Evolutionary conservation across 2,888 invertebrate genomes (phyloP).

Genomic region (Orchesella flavescens): DNA sequence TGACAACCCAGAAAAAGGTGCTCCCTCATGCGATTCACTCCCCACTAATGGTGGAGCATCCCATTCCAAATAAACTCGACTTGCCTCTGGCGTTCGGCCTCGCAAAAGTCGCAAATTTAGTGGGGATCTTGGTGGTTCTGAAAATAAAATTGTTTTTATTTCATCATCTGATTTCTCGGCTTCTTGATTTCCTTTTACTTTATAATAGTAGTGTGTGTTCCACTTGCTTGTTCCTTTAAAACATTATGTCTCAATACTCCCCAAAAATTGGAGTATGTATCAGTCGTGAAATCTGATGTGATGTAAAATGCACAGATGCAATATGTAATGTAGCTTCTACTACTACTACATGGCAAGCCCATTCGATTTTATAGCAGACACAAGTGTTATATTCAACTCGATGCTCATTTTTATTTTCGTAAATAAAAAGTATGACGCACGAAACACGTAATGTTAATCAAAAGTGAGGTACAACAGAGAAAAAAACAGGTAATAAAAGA

Average conservation of each 20-base stretch:
- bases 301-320: no score
- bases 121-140: constrained; percentile 67
- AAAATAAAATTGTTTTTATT: constrained; percentile 37
- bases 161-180: neutral
- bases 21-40: constrained; percentile 41
- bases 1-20: constrained; percentile 47
- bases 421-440: constrained; percentile 4
- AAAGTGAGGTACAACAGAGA: constrained; percentile 10
- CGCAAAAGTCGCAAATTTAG: constrained; percentile 64
- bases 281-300: no score
- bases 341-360: no score
- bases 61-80: constrained; percentile 64
- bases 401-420: no score
- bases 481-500: constrained; percentile 30
- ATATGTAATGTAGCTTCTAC: no score
- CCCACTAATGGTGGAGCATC: constrained; percentile 53
- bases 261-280: neutral
- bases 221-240: neutral
- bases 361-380: no score
- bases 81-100: constrained; percentile 60
- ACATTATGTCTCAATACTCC: neutral
- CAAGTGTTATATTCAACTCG: no score
- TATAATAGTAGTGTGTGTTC: neutral
- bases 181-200: constrained; percentile 3
- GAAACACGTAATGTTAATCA: constrained; percentile 20